A percentile compares a stretch with the other conserved stretches of the same genome.
Conservation (phyloP, 2,888 invertebrate species). For the Perdita meconis region DNA sequence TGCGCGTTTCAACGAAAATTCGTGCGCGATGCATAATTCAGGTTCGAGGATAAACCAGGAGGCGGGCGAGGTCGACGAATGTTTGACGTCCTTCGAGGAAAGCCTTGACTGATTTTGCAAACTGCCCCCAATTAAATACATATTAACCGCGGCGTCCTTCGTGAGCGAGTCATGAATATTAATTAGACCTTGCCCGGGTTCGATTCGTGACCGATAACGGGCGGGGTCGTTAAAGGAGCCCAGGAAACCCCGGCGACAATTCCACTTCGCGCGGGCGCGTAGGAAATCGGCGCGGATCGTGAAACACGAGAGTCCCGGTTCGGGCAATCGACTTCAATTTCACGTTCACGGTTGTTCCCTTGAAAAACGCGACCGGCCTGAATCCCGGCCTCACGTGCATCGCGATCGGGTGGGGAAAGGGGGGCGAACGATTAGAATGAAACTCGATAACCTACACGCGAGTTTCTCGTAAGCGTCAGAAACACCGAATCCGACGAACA, state of each 20-base stretch:
- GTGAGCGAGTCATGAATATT: slow-evolving; percentile 74
- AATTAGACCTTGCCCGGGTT: slow-evolving; percentile 64
- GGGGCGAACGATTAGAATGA: slow-evolving; percentile 48
- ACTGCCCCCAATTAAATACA: slow-evolving; percentile 66
- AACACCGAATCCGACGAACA: slow-evolving; percentile 44
- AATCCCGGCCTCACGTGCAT: slow-evolving; percentile 27
- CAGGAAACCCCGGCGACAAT: slow-evolving; percentile 42
- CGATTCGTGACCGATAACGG: slow-evolving; percentile 62
- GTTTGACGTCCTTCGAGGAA: slow-evolving; percentile 42
- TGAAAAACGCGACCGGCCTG: slow-evolving; percentile 37
- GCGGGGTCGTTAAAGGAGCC: slow-evolving; percentile 53
- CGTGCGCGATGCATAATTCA: slow-evolving; percentile 51
- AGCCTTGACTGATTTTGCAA: slow-evolving; percentile 42
- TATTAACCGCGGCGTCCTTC: slow-evolving; percentile 68
- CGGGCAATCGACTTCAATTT: slow-evolving; percentile 50
- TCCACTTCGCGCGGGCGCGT: slow-evolving; percentile 34
- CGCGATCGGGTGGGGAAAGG: slow-evolving; percentile 12
- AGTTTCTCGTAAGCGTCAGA: slow-evolving; percentile 42
- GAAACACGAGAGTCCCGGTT: slow-evolving; percentile 49
- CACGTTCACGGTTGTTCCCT: slow-evolving; percentile 47
- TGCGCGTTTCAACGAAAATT: slow-evolving; percentile 18
- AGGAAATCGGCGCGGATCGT: slow-evolving; percentile 40
- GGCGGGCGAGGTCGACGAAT: slow-evolving; percentile 23
- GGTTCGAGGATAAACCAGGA: slow-evolving; percentile 46
- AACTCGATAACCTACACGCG: slow-evolving; percentile 51